Percentiles rank a stretch among this genome's conserved stretches.
phyloP scores from a whole-genome alignment of 2,797 vertebrate genomes.

The Tamandua tetradactyla region DNA sequence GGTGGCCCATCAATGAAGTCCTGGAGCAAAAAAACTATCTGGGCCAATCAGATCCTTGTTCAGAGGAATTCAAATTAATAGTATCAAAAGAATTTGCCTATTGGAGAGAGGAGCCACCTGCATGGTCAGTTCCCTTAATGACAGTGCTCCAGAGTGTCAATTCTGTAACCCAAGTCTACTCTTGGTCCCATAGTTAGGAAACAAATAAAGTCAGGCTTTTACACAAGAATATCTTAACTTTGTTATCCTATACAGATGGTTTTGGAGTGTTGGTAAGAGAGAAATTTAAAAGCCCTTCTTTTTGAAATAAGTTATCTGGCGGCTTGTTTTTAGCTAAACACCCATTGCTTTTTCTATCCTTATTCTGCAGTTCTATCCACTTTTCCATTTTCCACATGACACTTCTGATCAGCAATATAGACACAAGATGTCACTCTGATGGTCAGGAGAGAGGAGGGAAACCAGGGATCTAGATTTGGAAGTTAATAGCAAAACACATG shows the following conservation, averaged over 20 bases:
- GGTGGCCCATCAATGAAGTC: background rate
- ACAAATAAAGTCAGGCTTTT: background rate
- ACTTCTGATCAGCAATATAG: background rate
- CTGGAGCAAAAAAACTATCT: background rate
- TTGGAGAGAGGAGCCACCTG: background rate
- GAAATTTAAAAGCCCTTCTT: background rate
- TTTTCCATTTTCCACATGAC: background rate
- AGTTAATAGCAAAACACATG: background rate
- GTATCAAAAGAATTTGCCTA: background rate
- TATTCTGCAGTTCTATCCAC: background rate
- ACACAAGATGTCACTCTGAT: background rate
- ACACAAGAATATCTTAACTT: background rate
- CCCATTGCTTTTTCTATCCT: background rate
- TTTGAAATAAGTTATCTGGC: background rate
- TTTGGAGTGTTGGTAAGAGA: background rate
- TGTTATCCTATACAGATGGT: background rate
- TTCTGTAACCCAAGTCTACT: background rate
- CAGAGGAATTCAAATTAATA: conserved; percentile 1
- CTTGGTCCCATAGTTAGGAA: background rate
- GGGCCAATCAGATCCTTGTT: background rate
- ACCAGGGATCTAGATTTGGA: background rate
- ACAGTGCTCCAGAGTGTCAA: background rate
- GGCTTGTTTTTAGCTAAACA: background rate
- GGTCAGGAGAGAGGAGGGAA: background rate
- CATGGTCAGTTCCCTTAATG: background rate